Evolutionary conservation across 2,113 vertebrate species (phyloP), one percentile per base, ranked within the genome.

Genomic region (Dipodomys ordii): DNA sequence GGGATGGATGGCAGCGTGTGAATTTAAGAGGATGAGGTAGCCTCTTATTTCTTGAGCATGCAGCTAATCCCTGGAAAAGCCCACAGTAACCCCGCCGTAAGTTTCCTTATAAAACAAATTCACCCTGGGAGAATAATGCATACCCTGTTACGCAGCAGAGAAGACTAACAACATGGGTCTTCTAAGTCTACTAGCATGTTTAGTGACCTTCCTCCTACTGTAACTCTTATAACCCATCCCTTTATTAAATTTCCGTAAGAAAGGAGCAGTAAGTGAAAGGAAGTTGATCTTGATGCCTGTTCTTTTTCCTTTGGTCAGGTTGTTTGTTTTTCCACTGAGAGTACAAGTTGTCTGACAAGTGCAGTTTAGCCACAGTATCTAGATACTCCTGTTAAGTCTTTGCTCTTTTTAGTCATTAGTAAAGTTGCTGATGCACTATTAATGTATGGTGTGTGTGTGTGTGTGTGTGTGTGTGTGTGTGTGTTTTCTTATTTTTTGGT

Each of bases 1-100:
- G 93, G 97, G 97, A 98, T 97, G 97, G 97, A 98, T 97, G 98
- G 97, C 97, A 97, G 96, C 97, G 96, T 98, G 97, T 97, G 96
- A 98, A 98, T 97, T 98, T 98, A 98, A 98, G 96, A 98, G 97
- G 97, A 98, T 98, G 98, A 98, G 95, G 97, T 98, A 98, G 98
- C 98, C 97, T 98, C 97, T 98, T 98, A 98, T 97, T 98, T 96
- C 98, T 98, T 46, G 97, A 98, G 95, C 97, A 94, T 97, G 95
- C 93, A 96, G 96, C 97, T 98, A 99, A 98, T 98, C 97, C 97
- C 96, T 95, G 93, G 95, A 98, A 57, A 98, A 98, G 96, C 98
- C 97, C 96, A 96, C 98, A 98, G 96, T 98, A 98, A 97, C 97
- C 96, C 97, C 97, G 90, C 97, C 98, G 88, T 96, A 94, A 96